Evolutionary conservation across 2,797 vertebrate genomes (phyloP).

Genomic region (Artibeus jamaicensis): DNA sequence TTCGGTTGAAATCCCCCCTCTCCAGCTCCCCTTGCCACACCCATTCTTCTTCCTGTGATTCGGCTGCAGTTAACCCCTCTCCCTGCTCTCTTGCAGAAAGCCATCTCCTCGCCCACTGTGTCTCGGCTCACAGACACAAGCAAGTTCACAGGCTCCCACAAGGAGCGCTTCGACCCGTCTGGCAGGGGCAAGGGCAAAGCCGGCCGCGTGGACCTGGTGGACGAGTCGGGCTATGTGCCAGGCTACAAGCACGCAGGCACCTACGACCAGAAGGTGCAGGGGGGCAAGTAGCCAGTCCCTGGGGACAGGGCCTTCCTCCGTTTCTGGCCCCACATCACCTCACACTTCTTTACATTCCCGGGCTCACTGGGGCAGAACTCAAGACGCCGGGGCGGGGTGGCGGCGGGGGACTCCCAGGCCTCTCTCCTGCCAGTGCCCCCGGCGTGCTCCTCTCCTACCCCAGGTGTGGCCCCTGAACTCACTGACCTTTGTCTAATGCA

Average conservation of each 20-base stretch:
- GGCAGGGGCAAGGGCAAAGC: constrained; percentile 96
- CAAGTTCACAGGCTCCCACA: constrained; percentile 97
- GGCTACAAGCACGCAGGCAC: constrained; percentile 96
- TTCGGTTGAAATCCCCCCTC: neutral
- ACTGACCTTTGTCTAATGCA: neutral
- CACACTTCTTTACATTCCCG: constrained; percentile 85
- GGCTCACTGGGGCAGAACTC: constrained; percentile 71
- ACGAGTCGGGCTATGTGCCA: constrained; percentile 94
- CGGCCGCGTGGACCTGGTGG: constrained; percentile 93
- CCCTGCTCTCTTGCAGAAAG: constrained; percentile 83
- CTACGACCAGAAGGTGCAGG: constrained; percentile 94
- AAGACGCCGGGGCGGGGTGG: neutral
- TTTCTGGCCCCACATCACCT: neutral
- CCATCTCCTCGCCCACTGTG: constrained; percentile 88
- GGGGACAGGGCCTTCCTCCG: neutral
- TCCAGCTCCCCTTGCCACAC: neutral
- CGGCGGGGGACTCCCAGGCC: constrained; percentile 1
- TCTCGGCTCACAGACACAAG: constrained; percentile 93
- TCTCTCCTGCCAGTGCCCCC: neutral
- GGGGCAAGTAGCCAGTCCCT: constrained; percentile 80
- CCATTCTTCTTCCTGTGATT: neutral
- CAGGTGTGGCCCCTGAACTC: neutral
- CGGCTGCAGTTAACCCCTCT: neutral
- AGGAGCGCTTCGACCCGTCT: constrained; percentile 93
- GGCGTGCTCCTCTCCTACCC: neutral